These are phyloP conservation scores for Chloroclystis v-ata DNA, from an alignment of 2,888 invertebrate genomes.

Conservation along the genomic window DNA sequence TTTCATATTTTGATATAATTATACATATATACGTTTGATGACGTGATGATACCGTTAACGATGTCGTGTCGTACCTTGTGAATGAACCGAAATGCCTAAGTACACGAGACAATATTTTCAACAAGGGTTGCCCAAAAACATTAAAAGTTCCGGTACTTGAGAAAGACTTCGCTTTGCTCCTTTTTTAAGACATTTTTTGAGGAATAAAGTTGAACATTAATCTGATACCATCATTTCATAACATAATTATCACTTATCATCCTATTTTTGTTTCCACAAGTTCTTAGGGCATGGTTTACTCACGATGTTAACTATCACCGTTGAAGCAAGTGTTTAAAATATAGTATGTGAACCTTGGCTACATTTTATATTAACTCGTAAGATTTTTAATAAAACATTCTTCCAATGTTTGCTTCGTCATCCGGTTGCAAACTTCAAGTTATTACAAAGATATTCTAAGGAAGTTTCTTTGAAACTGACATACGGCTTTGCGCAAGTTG, in stretches of 20 bases:
- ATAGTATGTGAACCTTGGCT: neutral
- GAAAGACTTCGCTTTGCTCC: constrained; percentile 10
- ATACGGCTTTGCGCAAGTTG: no score
- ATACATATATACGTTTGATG: no score
- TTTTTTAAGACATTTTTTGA: constrained; percentile 3
- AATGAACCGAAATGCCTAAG: no score
- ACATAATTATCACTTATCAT: no score
- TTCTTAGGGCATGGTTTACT: no score
- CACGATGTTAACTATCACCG: no score
- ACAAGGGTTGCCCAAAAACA: constrained; percentile 5
- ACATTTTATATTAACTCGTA: neutral
- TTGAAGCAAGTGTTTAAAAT: no score
- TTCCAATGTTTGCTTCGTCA: constrained; percentile 19
- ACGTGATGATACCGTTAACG: no score
- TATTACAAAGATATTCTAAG: constrained; percentile 25
- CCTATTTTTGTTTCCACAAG: no score
- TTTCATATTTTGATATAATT: no score
- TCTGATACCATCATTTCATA: no score
- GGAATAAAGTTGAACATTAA: constrained; percentile 5
- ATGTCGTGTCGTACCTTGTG: no score
- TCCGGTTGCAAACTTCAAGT: constrained; percentile 19
- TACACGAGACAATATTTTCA: constrained; percentile 10
- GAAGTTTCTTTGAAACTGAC: constrained; percentile 9
- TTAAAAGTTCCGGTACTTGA: constrained; percentile 17
- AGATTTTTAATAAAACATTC: constrained; percentile 21